These are phyloP conservation scores for Alosa sapidissima DNA, from an alignment of 2,797 vertebrate species.

Conservation along the genomic window DNA sequence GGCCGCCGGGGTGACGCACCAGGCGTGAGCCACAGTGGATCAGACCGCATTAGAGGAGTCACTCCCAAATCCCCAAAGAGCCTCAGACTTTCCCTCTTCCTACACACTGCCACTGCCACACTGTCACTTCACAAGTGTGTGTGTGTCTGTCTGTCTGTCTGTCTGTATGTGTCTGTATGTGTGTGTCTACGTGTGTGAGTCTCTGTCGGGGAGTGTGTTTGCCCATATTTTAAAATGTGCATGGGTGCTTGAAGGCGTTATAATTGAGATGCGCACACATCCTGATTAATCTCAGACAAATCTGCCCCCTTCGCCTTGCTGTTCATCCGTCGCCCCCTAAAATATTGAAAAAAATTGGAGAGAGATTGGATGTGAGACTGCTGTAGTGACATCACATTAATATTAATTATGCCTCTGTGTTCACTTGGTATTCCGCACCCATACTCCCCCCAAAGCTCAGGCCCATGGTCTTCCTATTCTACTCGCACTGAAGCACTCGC, in stretches of 20 bases:
- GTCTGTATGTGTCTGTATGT: not conserved
- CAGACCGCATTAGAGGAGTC: constrained; percentile 13
- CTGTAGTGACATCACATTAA: constrained; percentile 69
- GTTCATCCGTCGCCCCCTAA: constrained; percentile 46
- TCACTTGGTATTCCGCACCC: constrained; percentile 64
- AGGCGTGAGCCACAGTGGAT: not conserved
- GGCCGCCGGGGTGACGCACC: not conserved
- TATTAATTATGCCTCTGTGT: constrained; percentile 63
- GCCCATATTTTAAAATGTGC: constrained; percentile 8
- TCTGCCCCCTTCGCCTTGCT: constrained; percentile 40
- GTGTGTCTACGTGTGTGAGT: not conserved
- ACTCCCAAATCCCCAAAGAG: constrained; percentile 12
- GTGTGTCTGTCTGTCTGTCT: not conserved
- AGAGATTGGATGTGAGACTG: constrained; percentile 64
- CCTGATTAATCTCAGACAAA: constrained; percentile 54
- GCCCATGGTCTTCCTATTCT: not conserved
- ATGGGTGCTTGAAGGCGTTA: constrained; percentile 30
- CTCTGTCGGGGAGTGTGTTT: not conserved
- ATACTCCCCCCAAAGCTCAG: constrained; percentile 28
- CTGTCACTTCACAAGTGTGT: not conserved
- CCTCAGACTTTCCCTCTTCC: not conserved
- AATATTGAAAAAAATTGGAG: constrained; percentile 54
- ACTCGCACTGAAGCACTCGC: not conserved
- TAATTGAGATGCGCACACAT: constrained; percentile 55
- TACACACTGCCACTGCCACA: not conserved